Evolutionary conservation across 37 sponge, comb jelly and placozoan genomes (phyloP).

Genomic region (Spongia lamella): DNA sequence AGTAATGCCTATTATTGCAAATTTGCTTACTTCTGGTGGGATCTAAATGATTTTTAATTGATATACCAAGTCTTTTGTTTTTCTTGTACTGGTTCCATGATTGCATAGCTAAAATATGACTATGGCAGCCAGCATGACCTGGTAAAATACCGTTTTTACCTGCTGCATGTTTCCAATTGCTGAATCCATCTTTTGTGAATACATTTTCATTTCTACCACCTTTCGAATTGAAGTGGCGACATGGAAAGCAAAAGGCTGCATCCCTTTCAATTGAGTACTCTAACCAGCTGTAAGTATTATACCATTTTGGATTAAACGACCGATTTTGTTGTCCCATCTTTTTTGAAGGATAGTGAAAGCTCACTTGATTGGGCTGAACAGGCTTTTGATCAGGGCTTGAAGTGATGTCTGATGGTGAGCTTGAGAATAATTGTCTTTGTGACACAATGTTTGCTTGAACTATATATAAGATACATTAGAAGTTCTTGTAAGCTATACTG

Average conservation of each 20-base stretch:
- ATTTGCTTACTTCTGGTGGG: slow-evolving; percentile 46
- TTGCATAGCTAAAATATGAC: slow-evolving; percentile 30
- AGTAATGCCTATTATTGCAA: slow-evolving; percentile 50
- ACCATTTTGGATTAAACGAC: slow-evolving; percentile 59
- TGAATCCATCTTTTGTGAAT: slow-evolving; percentile 43
- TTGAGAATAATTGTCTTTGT: too few species aligned
- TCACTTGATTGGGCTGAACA: too few species aligned
- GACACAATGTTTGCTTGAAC: too few species aligned
- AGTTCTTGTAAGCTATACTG: too few species aligned
- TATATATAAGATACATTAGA: too few species aligned
- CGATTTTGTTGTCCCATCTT: slow-evolving; percentile 23
- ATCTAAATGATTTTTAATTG: slow-evolving; percentile 47
- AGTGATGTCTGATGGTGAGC: too few species aligned
- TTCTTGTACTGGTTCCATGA: slow-evolving; percentile 46
- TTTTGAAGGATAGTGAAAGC: slow-evolving; percentile 40
- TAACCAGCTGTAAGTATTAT: slow-evolving; percentile 35
- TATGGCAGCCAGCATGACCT: slow-evolving; percentile 31
- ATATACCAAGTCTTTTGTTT: slow-evolving; percentile 22
- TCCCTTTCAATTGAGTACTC: too few species aligned
- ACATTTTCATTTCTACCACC: slow-evolving; percentile 32
- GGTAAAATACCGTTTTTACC: slow-evolving; percentile 47
- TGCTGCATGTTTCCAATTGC: slow-evolving; percentile 66
- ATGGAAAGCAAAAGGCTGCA: slow-evolving; percentile 57
- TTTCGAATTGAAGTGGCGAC: slow-evolving; percentile 45
- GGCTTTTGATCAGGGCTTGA: too few species aligned